A percentile compares a stretch with the other conserved stretches of the same genome.
Evolutionary conservation across 1,140 invertebrate species (phyloP).

Genomic region (Sitodiplosis mosellana): DNA sequence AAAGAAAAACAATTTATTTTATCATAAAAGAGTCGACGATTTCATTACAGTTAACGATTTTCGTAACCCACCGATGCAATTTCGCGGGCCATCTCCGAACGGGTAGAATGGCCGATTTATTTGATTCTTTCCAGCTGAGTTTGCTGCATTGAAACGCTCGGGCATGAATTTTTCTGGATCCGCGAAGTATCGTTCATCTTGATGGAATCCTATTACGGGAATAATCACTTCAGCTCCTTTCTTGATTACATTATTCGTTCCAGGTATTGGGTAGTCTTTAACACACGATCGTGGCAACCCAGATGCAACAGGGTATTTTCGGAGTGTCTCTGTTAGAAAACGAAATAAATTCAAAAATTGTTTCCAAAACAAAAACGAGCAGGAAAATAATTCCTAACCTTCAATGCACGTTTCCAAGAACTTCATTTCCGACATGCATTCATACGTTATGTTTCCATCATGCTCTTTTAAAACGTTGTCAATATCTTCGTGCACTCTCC

Average conservation of each 20-base stretch:
- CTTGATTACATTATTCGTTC: constrained; percentile 22
- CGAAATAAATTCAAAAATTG: neutral
- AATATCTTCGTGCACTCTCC: constrained; percentile 36
- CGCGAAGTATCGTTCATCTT: constrained; percentile 33
- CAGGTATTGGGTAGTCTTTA: constrained; percentile 26
- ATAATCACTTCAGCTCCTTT: constrained; percentile 25
- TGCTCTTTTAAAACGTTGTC: constrained; percentile 21
- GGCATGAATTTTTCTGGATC: constrained; percentile 12
- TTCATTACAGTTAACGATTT: no score
- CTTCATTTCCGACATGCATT: constrained; percentile 29
- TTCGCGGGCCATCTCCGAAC: no score
- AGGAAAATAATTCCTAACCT: constrained; percentile 16
- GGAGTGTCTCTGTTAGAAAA: constrained; percentile 16
- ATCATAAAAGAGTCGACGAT: no score
- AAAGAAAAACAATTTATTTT: no score
- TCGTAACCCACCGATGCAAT: no score
- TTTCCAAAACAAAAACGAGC: neutral
- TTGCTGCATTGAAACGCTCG: constrained; percentile 6
- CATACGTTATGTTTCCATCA: constrained; percentile 31
- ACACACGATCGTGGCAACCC: constrained; percentile 13
- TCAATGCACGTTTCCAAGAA: constrained; percentile 34
- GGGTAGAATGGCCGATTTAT: no score
- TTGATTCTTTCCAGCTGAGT: no score
- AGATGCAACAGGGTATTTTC: constrained; percentile 13
- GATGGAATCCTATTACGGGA: constrained; percentile 33